Evolutionary conservation across 2,113 vertebrate genomes (phyloP), one percentile per base, ranked within the genome.

Genomic region (Cranoglanis bouderius): DNA sequence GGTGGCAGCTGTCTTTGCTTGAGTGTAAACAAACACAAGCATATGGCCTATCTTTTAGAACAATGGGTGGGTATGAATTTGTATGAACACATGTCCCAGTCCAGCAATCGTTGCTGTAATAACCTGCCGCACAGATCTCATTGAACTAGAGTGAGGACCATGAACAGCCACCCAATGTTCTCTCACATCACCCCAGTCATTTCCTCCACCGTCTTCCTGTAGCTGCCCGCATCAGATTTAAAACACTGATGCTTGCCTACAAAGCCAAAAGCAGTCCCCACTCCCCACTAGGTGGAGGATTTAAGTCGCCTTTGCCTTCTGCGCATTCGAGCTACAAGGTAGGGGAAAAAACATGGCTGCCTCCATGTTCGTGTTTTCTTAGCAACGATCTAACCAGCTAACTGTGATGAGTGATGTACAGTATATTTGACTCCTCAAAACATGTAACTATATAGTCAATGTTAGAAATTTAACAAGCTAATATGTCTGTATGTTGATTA

Each of bases 1-100:
- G 92, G 90, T 88, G 91, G 90, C 91, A 93, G 92, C 92, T 93
- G 91, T 90, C 89, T 84, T 90, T 87, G 87, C 86, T 92, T 84
- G 84, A 93, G 74, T 90, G 89, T 91, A 90, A 93, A 92, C 92
- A 94, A 92, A 93, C 82, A 74, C 82, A 83, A 88, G 72, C 89
- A 87, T 85, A 88, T 5, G 32, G 78, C 46, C 32, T 87, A 38
- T 75, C 57, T 61, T 89, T 86, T 72, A 21, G 87, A 86, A 72
- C 80, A 38, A 18, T n/a, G n/a, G 24, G 24, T 63, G 16, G 40
- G 24, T 67, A 49, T 87, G 13, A 57, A 80, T 89, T 85, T 81
- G 32, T 57, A 85, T 85, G 49, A 70, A 81, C 59, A 81, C 83
- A 59, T 40, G 40, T 72, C 70, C 3, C 70, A 84, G 63, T 57